Evolutionary conservation across 2,888 invertebrate genomes (phyloP), one percentile per base, ranked within the genome.

Genomic region (Lamellibrachia satsuma): DNA sequence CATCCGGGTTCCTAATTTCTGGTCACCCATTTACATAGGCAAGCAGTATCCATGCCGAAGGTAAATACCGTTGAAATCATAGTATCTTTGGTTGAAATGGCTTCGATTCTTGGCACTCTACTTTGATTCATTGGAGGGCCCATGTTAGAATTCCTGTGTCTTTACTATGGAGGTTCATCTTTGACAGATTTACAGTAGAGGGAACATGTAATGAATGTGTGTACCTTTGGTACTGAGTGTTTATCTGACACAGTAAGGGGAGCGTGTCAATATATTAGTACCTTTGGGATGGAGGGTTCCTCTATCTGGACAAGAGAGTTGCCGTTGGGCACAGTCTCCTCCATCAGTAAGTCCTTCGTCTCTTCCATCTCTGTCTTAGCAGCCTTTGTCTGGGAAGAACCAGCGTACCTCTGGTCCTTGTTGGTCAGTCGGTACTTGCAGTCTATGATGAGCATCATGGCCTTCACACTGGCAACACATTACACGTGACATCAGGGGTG

Each of bases 391-490:
- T 75, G 22, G 3, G 75, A 15, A 15, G 75, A 75, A n/a, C 75
- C 75, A 11, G 75, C 7, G 22, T 75, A 75, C 22, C 22, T 75
- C 75, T 22, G 15, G 75, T 75, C 75, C 75, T 75, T 95, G 92
- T 95, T 94, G 27, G 96, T 94, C 15, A 97, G 95, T 92, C 95
- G 94, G 94, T 96, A 96, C 94, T 97, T 97, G 94, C 97, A 97
- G 92, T 96, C 96, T 11, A 97, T 95, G 15, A 97, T 94, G 90
- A 97, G 95, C 92, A 97, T 94, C 97, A 97, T 97, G 2, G 97
- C 96, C 92, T 96, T 96, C 7, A 96, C 95, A 94, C 96, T 97
- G 94, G 75, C 75, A 75, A 75, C 75, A 22, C 3, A 75, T 75
- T 11, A 75, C 22, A 75, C 51, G 60, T 39, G 60, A 52, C 15